Evolutionary conservation across 2,888 invertebrate species (phyloP).

Genomic region (Tipula lateralis): DNA sequence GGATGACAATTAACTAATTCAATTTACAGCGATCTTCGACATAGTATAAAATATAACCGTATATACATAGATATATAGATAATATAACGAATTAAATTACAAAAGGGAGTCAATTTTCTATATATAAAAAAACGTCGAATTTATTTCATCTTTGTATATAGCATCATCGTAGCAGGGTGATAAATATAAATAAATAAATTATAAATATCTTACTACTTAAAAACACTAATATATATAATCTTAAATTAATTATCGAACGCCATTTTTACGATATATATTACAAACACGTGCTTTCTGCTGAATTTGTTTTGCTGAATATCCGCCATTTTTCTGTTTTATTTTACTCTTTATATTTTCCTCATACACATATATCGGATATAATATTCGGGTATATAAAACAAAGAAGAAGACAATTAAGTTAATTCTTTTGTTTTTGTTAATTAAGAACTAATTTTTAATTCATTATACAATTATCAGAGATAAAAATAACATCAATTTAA

Average conservation of each 20-base stretch:
- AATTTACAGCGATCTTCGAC: conserved; percentile 29
- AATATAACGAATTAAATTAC: conserved; percentile 24
- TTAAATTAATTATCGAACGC: not conserved
- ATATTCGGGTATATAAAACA: not conserved
- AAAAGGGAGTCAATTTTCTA: not conserved
- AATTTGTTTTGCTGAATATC: not conserved
- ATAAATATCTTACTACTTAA: not conserved
- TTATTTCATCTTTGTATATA: not conserved
- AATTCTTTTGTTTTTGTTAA: conserved; percentile 19
- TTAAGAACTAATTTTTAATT: conserved; percentile 24
- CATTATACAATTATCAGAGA: conserved; percentile 24
- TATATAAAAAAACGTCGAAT: not conserved
- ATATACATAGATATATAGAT: not conserved
- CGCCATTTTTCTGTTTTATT: not conserved
- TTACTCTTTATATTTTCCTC: not conserved
- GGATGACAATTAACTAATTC: conserved; percentile 29
- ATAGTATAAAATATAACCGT: not conserved
- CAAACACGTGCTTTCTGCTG: not conserved
- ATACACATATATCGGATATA: not conserved
- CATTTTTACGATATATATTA: not conserved
- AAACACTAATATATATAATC: conserved; percentile 7
- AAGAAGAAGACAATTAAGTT: not conserved
- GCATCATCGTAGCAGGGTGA: not conserved
- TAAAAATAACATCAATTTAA: conserved; percentile 28
- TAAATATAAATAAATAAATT: conserved; percentile 15